Base-by-base conservation (phyloP, 2,888 invertebrate genomes). In the Ornithoptera alexandrae region DNA sequence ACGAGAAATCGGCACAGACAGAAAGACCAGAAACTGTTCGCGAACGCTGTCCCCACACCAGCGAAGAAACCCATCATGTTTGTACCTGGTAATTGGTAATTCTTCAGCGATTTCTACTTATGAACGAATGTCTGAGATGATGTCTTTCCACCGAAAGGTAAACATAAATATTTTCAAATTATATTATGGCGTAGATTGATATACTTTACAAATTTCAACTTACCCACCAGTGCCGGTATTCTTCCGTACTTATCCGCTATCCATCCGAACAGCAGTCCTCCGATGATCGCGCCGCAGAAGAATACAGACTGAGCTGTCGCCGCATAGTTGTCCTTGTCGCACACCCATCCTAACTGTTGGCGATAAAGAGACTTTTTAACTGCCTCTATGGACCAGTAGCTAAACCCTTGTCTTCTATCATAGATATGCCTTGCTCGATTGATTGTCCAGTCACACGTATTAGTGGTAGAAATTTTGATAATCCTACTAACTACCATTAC, bases 251-350 rank as follows among this genome's bases (percentile, higher is more conserved):
- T 94, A 86, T 98, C 97, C 2, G 97, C 97, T 1, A 97, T 93
- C 95, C 96, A 97, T 42, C 97, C 97, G 77, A 97, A 97, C 1
- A 97, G 89, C 20, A 97, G 85, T 0, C 97, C 97, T 0, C 97
- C 97, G 2, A 96, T 90, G 67, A 97, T 97, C 22, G 97, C 96
- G 0, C 97, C 97, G 73, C 96, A 94, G 90, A 97, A 97, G 90
- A 97, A 98, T 62, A 97, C 93, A 0, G 97, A 94, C 82, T 97
- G 97, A 0, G 97, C 96, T 42, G 96, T 94, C 0, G 96, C 95
- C 0, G 96, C 95, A 73, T 96, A 90, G 65, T 95, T 95, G 57
- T 95, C 95, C 77, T 95, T 93, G 4, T 97, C 96, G 82, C 97
- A 98, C 67, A 97, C 97, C 97, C 97, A 98, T 74, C 95, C 94